These are phyloP conservation scores for Ernsta delagoae DNA, from an alignment of 2,888 invertebrate species.

Conservation along the genomic window DNA sequence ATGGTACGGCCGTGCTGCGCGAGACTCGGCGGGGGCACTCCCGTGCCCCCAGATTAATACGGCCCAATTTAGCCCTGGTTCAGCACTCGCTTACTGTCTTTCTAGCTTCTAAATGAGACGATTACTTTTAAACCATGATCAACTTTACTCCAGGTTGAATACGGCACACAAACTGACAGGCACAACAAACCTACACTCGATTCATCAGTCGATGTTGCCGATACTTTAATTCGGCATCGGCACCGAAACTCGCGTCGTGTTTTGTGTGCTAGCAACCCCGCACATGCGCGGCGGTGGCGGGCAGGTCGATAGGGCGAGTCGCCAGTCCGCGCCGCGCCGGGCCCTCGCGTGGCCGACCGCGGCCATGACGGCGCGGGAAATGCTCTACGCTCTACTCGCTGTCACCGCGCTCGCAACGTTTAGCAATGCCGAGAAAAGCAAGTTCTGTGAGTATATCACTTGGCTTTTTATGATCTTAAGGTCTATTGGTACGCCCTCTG, in stretches of 20 bases:
- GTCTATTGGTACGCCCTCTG: constrained; percentile 44
- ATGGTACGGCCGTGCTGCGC: no score
- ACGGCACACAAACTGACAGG: no score
- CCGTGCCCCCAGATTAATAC: no score
- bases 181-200: no score
- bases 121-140: no score
- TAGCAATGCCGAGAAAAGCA: constrained; percentile 80
- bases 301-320: constrained; percentile 50
- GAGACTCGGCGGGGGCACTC: no score
- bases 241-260: not conserved
- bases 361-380: constrained; percentile 76
- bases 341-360: constrained; percentile 58
- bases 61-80: no score
- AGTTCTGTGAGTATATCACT: constrained; percentile 75
- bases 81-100: no score
- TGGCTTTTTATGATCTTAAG: no score
- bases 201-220: no score
- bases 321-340: constrained; percentile 65
- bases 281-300: constrained; percentile 28
- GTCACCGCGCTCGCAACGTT: constrained; percentile 60
- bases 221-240: not conserved
- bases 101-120: no score
- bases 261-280: constrained; percentile 26
- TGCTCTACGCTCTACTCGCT: constrained; percentile 62
- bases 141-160: no score